Conservation (phyloP, 2,113 vertebrate species). For the Leuciscus idus region DNA sequence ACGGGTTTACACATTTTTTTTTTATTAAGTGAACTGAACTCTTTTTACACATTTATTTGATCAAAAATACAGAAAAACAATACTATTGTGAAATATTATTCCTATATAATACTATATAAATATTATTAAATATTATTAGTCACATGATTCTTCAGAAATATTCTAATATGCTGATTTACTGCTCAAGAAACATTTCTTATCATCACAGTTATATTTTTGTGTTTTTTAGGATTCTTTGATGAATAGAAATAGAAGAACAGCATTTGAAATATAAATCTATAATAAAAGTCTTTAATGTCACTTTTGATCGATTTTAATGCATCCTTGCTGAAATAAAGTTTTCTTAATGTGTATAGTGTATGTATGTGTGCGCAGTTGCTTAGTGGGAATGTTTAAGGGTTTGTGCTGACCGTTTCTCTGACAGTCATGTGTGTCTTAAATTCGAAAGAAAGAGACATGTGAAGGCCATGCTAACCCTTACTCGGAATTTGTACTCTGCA, state of each 20-base stretch:
- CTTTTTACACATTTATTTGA: background rate
- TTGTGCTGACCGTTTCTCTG: constrained; percentile 32
- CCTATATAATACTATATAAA: no score
- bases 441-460: background rate
- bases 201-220: background rate
- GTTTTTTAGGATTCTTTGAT: no score
- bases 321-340: background rate
- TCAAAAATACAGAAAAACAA: background rate
- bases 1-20: no score
- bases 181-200: background rate
- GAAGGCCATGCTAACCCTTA: no score
- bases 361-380: background rate
- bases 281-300: background rate
- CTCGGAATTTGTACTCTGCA: no score
- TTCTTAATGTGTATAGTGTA: background rate
- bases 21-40: no score
- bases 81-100: background rate
- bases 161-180: background rate
- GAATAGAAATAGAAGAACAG: background rate
- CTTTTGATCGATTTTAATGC: background rate
- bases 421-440: constrained; percentile 29
- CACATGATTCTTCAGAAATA: background rate
- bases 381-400: background rate
- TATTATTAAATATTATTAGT: background rate
- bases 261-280: background rate